Evolutionary conservation across 2,797 vertebrate species (phyloP).

Genomic region (Clarias fuscus): DNA sequence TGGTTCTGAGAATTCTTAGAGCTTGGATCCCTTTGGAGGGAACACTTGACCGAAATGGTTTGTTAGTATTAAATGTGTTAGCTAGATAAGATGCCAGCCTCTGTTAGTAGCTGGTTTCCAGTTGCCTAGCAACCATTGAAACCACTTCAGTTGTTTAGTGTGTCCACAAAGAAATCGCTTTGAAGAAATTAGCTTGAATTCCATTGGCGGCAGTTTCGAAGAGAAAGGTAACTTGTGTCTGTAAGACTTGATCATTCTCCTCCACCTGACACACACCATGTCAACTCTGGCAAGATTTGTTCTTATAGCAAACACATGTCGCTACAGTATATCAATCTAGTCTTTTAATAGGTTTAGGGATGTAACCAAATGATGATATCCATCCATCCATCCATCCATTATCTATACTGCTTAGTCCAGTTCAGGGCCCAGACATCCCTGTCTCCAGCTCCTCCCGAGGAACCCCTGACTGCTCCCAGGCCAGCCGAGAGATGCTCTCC

Average conservation of each 20-base stretch:
- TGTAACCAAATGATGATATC: too few species aligned
- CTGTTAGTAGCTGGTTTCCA: neutral
- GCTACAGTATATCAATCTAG: neutral
- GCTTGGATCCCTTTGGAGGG: too few species aligned
- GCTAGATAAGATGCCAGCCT: neutral
- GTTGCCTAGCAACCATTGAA: conserved; percentile 6
- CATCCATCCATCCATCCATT: too few species aligned
- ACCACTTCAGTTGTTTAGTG: neutral
- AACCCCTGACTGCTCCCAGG: too few species aligned
- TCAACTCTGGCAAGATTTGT: conserved; percentile 39
- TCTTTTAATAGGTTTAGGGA: neutral
- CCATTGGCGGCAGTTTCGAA: neutral
- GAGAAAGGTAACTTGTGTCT: neutral
- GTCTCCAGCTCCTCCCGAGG: too few species aligned
- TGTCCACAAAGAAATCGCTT: neutral
- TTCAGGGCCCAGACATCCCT: too few species aligned
- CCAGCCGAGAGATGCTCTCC: too few species aligned
- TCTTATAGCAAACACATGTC: neutral
- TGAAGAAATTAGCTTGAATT: neutral
- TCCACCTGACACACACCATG: neutral
- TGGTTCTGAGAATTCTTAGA: neutral
- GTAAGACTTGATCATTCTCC: neutral
- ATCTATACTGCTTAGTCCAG: too few species aligned
- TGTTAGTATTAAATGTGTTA: neutral
- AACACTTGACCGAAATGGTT: neutral